Percentiles rank a stretch among this genome's conserved stretches.
Conservation (phyloP, 1,140 invertebrate genomes). For the Bombus breviceps region DNA sequence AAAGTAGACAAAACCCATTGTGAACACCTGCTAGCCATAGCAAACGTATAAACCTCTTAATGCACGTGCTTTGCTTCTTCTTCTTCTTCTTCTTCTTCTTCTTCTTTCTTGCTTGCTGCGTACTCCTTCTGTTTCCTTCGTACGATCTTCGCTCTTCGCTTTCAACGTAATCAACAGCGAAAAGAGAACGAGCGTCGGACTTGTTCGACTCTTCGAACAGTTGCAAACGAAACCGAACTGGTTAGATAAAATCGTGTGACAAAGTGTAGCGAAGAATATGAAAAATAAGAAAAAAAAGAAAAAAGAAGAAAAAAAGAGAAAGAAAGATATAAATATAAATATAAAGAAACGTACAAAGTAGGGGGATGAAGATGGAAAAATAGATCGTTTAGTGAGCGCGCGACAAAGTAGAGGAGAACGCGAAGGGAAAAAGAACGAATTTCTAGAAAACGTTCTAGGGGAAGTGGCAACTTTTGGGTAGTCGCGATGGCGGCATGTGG, state of each 20-base stretch:
- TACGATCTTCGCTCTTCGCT: slow-evolving; percentile 13
- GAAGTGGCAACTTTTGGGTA: slow-evolving; percentile 20
- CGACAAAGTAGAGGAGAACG: neutral
- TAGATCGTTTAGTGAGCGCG: no score
- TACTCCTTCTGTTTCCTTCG: neutral
- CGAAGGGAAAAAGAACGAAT: neutral
- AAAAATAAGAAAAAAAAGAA: neutral
- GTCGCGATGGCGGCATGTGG: slow-evolving; percentile 35
- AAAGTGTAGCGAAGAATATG: no score
- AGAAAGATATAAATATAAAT: neutral
- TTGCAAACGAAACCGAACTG: no score
- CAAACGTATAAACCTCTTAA: neutral
- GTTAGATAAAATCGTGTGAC: no score
- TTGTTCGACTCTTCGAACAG: no score
- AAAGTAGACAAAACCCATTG: slow-evolving; percentile 39
- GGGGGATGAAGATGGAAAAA: neutral
- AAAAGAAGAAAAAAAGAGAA: neutral
- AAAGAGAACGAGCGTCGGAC: no score
- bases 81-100: neutral
- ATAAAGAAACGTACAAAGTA: neutral
- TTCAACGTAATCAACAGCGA: neutral
- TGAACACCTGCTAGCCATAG: slow-evolving; percentile 9
- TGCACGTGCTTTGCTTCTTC: slow-evolving; percentile 2
- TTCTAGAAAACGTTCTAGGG: slow-evolving; percentile 17
- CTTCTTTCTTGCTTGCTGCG: neutral